Evolutionary conservation across 2,113 vertebrate genomes (phyloP), one percentile per base, ranked within the genome.

Genomic region (Megaleporinus macrocephalus): DNA sequence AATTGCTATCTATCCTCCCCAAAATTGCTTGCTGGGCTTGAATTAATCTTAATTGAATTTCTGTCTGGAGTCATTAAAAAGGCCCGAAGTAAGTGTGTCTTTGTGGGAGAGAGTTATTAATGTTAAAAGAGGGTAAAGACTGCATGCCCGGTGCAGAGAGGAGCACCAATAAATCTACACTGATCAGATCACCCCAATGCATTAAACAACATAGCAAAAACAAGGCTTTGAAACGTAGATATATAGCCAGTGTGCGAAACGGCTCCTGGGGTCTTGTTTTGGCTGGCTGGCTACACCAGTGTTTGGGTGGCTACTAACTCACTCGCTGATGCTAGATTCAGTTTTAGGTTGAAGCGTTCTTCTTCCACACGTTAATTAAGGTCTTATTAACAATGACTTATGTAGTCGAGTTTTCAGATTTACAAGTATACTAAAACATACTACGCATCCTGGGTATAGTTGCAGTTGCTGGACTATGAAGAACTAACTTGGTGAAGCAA

Each of bases 41-140:
- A 94, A 93, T 94, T 93, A 89, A 94, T 93, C 90, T 91, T 93
- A 91, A 94, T 94, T 87, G 88, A 94, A 93, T 93, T 93, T 90
- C 41, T 44, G 41, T 44, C 41, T 44, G 41, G 41, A 44, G 41
- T 44, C 41, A 44, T 44, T 44, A 44, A 44, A 44, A 89, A 90
- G 88, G 83, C 78, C 86, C 86, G 87, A 84, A 93, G 90, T 93
- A 80, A 92, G 87, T 91, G 82, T 89, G 83, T 91, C 47, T 84
- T 92, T 90, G 86, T 86, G 90, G 86, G 76, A 80, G 76, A 88
- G 83, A 87, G 83, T 90, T 90, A 84, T 87, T 92, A 90, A 91
- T 93, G 90, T 86, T 36, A 85, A 86, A 84, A 84, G 69, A 73
- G 85, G 65, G 30, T 26, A 29, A 76, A 88, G 86, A 65, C 51